Evolutionary conservation across 1,140 invertebrate species (phyloP).

Genomic region (Sycobia sp.): DNA sequence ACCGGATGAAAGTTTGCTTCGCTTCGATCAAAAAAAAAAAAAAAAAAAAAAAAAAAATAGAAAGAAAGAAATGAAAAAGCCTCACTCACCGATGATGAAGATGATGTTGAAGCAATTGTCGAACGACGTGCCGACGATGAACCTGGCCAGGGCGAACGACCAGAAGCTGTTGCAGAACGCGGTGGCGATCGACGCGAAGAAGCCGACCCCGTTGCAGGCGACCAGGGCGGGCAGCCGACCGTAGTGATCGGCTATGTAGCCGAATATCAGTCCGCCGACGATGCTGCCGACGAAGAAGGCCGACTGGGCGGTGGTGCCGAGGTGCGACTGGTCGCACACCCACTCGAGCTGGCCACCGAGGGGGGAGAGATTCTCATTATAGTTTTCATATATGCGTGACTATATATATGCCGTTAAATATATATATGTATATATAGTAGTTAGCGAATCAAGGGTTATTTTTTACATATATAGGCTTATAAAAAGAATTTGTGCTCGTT

Average conservation of each 20-base stretch:
- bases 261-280: slow-evolving; percentile 62
- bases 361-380: too few relatives aligned
- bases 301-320: slow-evolving; percentile 76
- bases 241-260: slow-evolving; percentile 63
- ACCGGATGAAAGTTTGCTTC: too few relatives aligned
- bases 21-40: too few relatives aligned
- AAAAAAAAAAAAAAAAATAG: too few relatives aligned
- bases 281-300: slow-evolving; percentile 66
- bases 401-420: too few relatives aligned
- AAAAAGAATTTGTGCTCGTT: too few relatives aligned
- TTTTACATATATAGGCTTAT: too few relatives aligned
- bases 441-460: too few relatives aligned
- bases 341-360: slow-evolving; percentile 69
- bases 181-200: slow-evolving; percentile 77
- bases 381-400: too few relatives aligned
- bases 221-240: slow-evolving; percentile 62
- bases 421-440: too few relatives aligned
- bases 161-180: slow-evolving; percentile 76
- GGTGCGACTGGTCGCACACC: slow-evolving; percentile 80
- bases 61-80: too few relatives aligned
- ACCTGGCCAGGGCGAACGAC: slow-evolving; percentile 76
- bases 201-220: slow-evolving; percentile 78
- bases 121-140: slow-evolving; percentile 83
- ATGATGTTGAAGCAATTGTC: slow-evolving; percentile 92
- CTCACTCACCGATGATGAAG: slow-evolving; percentile 78